A percentile compares a stretch with the other conserved stretches of the same genome.
Evolutionary conservation across 53 echinoderm and acorn worm species (phyloP).

Genomic region (Mesocentrotus franciscanus): DNA sequence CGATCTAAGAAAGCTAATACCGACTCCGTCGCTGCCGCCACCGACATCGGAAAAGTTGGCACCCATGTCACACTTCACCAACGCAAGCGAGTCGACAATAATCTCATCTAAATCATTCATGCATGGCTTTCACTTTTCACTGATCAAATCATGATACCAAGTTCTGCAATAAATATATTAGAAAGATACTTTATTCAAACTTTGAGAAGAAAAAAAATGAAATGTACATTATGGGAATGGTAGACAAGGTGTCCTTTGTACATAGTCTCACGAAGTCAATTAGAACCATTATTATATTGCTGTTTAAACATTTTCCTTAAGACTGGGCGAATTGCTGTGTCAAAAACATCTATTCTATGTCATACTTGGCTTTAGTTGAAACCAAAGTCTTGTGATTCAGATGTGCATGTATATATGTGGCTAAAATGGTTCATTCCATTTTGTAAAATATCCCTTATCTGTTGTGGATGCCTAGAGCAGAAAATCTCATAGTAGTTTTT

Average conservation of each 20-base stretch:
- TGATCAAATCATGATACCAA: neutral
- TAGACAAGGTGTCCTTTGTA: neutral
- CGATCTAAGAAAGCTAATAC: too few relatives aligned
- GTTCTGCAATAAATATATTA: neutral
- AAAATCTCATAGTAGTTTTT: neutral
- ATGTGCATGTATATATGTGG: too few relatives aligned
- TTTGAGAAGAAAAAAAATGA: neutral
- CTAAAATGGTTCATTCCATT: too few relatives aligned
- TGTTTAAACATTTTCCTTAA: neutral
- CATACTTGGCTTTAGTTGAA: neutral
- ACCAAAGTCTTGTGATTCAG: neutral
- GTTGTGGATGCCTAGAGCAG: neutral
- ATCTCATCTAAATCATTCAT: too few relatives aligned
- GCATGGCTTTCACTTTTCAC: neutral
- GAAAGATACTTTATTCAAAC: neutral
- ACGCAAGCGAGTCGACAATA: too few relatives aligned
- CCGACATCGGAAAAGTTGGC: too few relatives aligned
- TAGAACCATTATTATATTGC: neutral
- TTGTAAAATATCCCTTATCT: too few relatives aligned
- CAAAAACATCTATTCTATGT: neutral
- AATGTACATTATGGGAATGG: neutral
- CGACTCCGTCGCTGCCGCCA: too few relatives aligned
- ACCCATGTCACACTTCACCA: too few relatives aligned
- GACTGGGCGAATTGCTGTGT: neutral
- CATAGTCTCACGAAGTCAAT: neutral